These are phyloP conservation scores for Smithornis capensis DNA, from an alignment of 2,113 vertebrate species.

Conservation along the genomic window DNA sequence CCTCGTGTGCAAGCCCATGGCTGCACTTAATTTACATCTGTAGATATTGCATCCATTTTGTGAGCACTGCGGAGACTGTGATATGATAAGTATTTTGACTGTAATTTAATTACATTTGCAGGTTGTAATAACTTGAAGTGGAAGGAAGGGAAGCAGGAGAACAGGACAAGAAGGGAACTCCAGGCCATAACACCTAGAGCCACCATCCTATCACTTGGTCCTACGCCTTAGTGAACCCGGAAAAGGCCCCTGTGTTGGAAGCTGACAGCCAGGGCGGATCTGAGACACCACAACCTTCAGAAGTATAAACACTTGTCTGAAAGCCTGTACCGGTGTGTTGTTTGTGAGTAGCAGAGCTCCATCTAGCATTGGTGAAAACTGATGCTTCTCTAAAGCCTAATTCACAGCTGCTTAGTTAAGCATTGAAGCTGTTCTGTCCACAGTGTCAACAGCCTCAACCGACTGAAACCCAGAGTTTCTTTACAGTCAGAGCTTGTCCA, in stretches of 20 bases:
- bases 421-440: not conserved
- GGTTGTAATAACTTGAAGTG: not conserved
- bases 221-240: not conserved
- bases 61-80: not conserved
- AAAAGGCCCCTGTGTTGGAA: not conserved
- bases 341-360: constrained; percentile 54
- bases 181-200: too few species aligned
- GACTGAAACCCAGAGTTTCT: not conserved
- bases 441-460: not conserved
- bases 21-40: not conserved
- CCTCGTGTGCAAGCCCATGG: accelerated
- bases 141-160: not conserved
- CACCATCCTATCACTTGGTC: not conserved
- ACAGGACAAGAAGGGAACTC: not conserved
- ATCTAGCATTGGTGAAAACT: constrained; percentile 28
- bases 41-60: not conserved
- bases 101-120: not conserved
- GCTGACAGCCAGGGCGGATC: not conserved
- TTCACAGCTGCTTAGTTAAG: not conserved
- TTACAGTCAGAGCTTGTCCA: not conserved
- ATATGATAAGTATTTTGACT: not conserved
- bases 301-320: not conserved
- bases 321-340: not conserved
- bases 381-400: not conserved
- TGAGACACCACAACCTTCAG: accelerated